Evolutionary conservation across 2,113 vertebrate species (phyloP), one percentile per base, ranked within the genome.

Genomic region (Sylvicapra grimmia): DNA sequence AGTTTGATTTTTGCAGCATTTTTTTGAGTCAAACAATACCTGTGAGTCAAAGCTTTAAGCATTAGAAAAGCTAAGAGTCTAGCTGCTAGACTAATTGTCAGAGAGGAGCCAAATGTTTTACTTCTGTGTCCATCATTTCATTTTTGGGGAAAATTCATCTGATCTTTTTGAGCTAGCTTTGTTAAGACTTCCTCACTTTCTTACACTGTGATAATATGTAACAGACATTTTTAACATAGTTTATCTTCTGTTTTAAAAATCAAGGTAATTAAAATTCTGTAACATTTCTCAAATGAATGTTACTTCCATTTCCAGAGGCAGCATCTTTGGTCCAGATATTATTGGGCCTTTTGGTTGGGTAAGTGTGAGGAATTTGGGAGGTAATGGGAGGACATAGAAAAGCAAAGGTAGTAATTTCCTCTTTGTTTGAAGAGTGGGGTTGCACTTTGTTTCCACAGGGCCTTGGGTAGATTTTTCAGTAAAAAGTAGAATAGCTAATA

Each of bases 251-350:
- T 89, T n/a, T 96, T 96, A 91, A 96, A 84, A 91, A 59, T 80
- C 12, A 87, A 91, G 83, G 21, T 93, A 97, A 86, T 44, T 95
- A 94, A 47, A 83, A 72, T 93, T 88, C 36, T 97, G 14, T 92
- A 87, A 91, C 29, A 56, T 86, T 96, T 94, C 54, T 94, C 68
- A 75, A 85, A 56, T 96, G 25, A 92, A 51, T 58, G 47, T 72
- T 92, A 95, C 53, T 92, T 40, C 65, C 5, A 18, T 93, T 83
- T 94, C 93, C 77, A 95, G 89, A 93, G 63, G 90, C 65, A 98
- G 51, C 61, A 65, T 88, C 95, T 96, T 94, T 97, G 96, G 83
- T 89, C 47, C 25, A 82, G 65, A 53, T 86, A 83, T 65, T 88
- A 93, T 27, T 77, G 87, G 89, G 27, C 72, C 33, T 82, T 90